Conservation (phyloP, 2,888 invertebrate genomes). For the Tipula vernalis region DNA sequence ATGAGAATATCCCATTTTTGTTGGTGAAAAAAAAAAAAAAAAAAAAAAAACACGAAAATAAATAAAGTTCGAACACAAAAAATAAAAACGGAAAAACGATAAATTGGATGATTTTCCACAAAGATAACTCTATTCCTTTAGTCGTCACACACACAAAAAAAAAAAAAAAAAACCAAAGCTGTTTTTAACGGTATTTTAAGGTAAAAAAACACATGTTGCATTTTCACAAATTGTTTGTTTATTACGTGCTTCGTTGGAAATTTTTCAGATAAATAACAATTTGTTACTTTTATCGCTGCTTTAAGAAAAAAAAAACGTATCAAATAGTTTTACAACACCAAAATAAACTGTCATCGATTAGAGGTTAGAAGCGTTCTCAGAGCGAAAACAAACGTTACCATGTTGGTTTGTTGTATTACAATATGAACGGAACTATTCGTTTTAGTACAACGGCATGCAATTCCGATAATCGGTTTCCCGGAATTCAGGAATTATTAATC, state of each 20-base stretch:
- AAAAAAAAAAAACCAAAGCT: background rate
- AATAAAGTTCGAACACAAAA: background rate
- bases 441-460: too few relatives aligned
- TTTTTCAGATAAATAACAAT: background rate
- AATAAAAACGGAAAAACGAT: background rate
- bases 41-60: background rate
- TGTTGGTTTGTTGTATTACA: too few relatives aligned
- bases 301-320: background rate
- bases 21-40: too few relatives aligned
- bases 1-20: background rate
- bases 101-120: background rate
- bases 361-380: background rate
- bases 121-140: background rate
- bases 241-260: background rate
- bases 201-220: background rate
- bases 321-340: background rate
- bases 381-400: too few relatives aligned
- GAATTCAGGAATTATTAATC: too few relatives aligned
- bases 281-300: background rate
- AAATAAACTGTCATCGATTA: background rate
- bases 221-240: background rate
- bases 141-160: background rate
- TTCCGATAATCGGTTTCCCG: too few relatives aligned
- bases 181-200: background rate
- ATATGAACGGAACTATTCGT: too few relatives aligned